phyloP scores from a whole-genome alignment of 92 coral and sea anemone genomes.

The Zoanthus sociatus region DNA sequence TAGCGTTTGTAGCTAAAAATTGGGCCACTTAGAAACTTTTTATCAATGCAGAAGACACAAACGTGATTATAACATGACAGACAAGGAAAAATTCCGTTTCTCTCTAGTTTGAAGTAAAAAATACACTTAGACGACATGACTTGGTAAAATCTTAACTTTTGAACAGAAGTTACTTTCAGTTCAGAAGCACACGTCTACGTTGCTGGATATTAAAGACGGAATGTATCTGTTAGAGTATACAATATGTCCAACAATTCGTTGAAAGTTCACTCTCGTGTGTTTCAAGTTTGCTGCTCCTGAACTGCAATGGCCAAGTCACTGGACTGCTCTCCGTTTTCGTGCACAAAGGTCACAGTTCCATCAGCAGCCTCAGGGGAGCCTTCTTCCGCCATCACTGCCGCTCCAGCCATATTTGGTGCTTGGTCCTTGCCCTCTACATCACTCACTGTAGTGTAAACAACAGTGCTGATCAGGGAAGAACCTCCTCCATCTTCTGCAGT shows the following conservation, averaged over 20 bases:
- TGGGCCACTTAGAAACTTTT: neutral
- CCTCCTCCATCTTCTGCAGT: conserved; percentile 46
- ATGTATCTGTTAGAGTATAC: neutral
- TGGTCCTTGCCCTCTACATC: conserved; percentile 46
- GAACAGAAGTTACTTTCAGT: neutral
- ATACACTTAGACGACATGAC: neutral
- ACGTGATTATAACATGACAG: neutral
- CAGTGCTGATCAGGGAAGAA: conserved; percentile 7
- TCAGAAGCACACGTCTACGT: neutral
- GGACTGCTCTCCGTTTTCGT: conserved; percentile 31
- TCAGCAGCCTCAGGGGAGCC: conserved; percentile 20
- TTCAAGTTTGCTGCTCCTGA: conserved; percentile 29
- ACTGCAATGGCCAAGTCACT: conserved; percentile 29
- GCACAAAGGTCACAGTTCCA: conserved; percentile 35
- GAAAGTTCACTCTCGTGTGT: too few relatives aligned
- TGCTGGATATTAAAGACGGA: neutral
- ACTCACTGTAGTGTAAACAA: conserved; percentile 44
- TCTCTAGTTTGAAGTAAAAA: neutral
- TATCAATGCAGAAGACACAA: neutral
- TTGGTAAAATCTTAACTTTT: neutral
- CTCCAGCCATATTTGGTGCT: conserved; percentile 18
- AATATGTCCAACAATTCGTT: neutral
- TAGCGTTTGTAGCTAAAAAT: neutral
- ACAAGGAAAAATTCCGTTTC: neutral
- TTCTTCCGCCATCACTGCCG: conserved; percentile 26